Percentiles rank a stretch among this genome's conserved stretches.
Evolutionary conservation across 2,113 vertebrate genomes (phyloP).

Genomic region (Chaenogobius annularis): DNA sequence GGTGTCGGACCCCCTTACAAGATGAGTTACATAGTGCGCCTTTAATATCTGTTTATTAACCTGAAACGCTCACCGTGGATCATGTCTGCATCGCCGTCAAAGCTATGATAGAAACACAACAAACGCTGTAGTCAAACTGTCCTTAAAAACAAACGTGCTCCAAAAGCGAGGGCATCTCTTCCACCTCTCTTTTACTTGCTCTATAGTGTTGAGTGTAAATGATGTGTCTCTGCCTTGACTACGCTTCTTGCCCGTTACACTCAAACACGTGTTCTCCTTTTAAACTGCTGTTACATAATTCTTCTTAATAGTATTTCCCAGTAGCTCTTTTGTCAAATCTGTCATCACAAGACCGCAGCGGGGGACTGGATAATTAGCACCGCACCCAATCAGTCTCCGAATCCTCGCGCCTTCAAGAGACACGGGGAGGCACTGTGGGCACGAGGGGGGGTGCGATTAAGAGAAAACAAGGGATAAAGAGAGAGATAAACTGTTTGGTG

Average conservation of each 20-base stretch:
- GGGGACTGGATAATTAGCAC: conserved; percentile 73
- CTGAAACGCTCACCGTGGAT: neutral
- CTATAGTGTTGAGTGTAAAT: neutral
- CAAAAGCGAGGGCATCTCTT: neutral
- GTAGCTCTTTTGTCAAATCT: conserved; percentile 53
- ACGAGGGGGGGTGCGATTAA: conserved; percentile 69
- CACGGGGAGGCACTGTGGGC: conserved; percentile 58
- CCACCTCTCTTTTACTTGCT: neutral
- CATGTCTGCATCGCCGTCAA: neutral
- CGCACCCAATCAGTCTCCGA: conserved; percentile 69
- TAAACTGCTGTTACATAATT: conserved; percentile 57
- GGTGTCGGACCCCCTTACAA: too few relatives aligned
- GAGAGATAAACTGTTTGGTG: conserved; percentile 85
- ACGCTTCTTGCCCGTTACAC: neutral
- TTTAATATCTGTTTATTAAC: too few relatives aligned
- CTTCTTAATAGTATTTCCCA: conserved; percentile 58
- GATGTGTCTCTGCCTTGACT: neutral
- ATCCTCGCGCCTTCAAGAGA: conserved; percentile 51
- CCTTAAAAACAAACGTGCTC: neutral
- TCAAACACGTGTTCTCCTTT: conserved; percentile 12
- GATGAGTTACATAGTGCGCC: too few relatives aligned
- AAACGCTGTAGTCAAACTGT: neutral
- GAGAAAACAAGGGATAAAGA: conserved; percentile 82
- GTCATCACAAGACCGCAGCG: conserved; percentile 53
- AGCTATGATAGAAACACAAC: neutral